These are phyloP conservation scores for Saguinus midas DNA, from an alignment of 2,113 vertebrate species.

Conservation along the genomic window DNA sequence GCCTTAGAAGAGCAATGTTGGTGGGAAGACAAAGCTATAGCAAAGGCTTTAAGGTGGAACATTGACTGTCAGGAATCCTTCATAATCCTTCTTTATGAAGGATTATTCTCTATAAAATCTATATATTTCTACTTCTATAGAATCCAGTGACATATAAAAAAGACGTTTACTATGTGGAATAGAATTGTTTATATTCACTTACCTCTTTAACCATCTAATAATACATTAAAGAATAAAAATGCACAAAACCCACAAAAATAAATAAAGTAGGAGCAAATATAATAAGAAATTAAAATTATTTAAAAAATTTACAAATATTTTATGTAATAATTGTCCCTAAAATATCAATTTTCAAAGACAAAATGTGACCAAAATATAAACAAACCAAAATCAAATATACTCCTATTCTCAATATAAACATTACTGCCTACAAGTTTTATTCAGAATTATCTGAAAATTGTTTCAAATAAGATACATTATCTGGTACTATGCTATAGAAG, in stretches of 20 bases:
- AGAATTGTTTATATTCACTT: neutral
- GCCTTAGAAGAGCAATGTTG: rapidly evolving
- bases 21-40: neutral
- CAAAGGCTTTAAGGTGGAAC: neutral
- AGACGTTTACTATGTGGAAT: neutral
- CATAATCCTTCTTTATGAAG: too few species aligned
- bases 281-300: neutral
- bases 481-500: neutral
- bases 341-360: neutral
- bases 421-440: neutral
- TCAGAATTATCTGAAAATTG: neutral
- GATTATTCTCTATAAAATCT: too few species aligned
- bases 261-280: neutral
- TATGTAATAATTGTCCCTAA: neutral
- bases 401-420: neutral
- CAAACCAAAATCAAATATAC: neutral
- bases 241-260: neutral
- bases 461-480: neutral
- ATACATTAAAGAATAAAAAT: neutral
- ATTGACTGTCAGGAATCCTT: too few species aligned
- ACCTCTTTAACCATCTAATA: neutral
- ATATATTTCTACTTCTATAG: neutral
- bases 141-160: neutral
- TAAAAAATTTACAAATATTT: neutral
- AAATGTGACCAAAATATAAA: neutral